Base-by-base conservation (phyloP, 2,888 invertebrate species). In the Parnassius glacialis region DNA sequence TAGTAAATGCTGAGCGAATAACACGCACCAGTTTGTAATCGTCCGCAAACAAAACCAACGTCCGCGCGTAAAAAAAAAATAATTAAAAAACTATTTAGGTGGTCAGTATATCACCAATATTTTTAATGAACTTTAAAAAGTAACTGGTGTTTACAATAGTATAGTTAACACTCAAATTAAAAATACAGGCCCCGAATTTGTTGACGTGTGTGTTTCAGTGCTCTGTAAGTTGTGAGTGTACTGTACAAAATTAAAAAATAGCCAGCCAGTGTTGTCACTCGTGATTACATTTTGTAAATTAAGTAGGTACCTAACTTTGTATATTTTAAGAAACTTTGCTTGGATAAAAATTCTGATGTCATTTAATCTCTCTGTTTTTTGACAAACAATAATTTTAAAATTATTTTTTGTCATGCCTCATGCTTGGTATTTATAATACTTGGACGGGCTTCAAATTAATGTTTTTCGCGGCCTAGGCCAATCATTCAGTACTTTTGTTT, bases 11-110 rank as follows among this genome's bases (percentile, higher is more conserved):
- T 62, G 57, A 58, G 74, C 79, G 78, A 79, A 75, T 74, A 82
- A 78, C 84, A 78, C 74, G 75, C 75, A 78, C 63, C 86, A 88
- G 88, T 88, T 75, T 78, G 79, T 71, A 74, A 71, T 73, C 73
- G 83, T 72, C 70, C 75, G 72, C 78, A 80, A 81, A 80, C 81
- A 84, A 83, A 48, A 79, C 78, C 63, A 78, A 75, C 79, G 79
- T 72, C 68, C 72, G 59, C 50, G 59, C 13, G 54, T 16, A 67
- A 52, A 64, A 65, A 52, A 64, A 52, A 66, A 68, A 64, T 5
- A 25, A 34, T 7, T 34, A 34, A 5, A 34, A 34, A 34, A 5
- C 7, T 34, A 1, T 7, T 34, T 34, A 34, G 34, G 48, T 53
- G 48, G 48, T 53, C 41, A 59, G 53, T 53, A 41, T 47, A 20